Evolutionary conservation across 2,113 vertebrate species (phyloP), one percentile per base, ranked within the genome.

Genomic region (Hippocampus guttulatus): DNA sequence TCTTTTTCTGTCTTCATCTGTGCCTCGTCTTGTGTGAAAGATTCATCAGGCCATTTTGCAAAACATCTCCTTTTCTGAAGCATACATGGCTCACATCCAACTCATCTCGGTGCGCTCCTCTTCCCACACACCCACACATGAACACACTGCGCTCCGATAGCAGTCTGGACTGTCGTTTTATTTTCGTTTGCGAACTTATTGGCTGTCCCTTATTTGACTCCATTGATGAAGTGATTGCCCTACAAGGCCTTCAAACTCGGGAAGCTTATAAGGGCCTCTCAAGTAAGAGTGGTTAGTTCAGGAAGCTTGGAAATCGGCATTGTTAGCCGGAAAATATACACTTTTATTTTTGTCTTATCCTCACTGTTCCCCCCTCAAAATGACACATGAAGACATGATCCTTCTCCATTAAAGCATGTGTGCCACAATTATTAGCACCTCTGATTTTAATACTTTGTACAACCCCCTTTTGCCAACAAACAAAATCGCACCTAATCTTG

Each of bases 31-130:
- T 64, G 63, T 68, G 69, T 87, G 73, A 86, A 87, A 85, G 68
- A 88, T 87, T 88, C 72, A 86, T 87, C 68, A 71, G 54, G 54
- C 68, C 79, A 84, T 75, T 81, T 81, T 52, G 67, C 67, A 64
- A 38, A 85, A 79, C 82, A 71, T 78, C 68, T 77, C 68, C 70
- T 76, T 81, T 81, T 78, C 74, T 54, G 74, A 78, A 40, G 27
- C 23, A 1, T 16, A 47, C 68, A 69, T 57, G 61, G 69, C 76
- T 25, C 67, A 61, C 65, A 68, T 74, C 82, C 67, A 57, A 63
- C 63, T 69, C 61, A 27, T 74, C 69, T 75, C 72, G 76, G 45
- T 71, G 67, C 16, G 16, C 79, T 68, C 72, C 80, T 66, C 70
- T 75, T 76, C 78, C 75, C 74, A 73, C 70, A 27, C 27, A 61